Conservation (phyloP, 2,113 vertebrate species). For the Hiodon tergisus region DNA sequence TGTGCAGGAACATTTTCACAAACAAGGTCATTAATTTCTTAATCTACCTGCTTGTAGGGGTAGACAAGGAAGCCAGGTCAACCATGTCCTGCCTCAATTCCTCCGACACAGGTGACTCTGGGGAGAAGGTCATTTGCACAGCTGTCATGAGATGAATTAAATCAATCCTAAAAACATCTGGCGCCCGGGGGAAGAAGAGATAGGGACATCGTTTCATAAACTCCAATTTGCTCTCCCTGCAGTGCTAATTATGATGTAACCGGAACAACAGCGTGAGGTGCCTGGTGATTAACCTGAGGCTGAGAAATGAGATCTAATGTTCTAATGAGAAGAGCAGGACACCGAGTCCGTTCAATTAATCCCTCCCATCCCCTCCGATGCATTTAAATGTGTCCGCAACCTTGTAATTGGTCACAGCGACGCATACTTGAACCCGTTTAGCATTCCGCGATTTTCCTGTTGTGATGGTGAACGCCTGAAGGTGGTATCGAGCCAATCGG, state of each 20-base stretch:
- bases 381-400: constrained; percentile 75
- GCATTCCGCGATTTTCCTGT: constrained; percentile 55
- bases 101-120: constrained; percentile 52
- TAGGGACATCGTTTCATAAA: constrained; percentile 62
- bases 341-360: constrained; percentile 75
- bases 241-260: constrained; percentile 87
- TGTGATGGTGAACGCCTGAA: constrained; percentile 37
- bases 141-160: constrained; percentile 76
- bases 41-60: neutral
- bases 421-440: constrained; percentile 81
- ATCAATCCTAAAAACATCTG: constrained; percentile 78
- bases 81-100: constrained; percentile 43
- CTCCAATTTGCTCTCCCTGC: constrained; percentile 63
- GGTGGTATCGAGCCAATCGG: constrained; percentile 29
- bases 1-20: constrained; percentile 41
- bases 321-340: constrained; percentile 78
- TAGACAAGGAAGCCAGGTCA: neutral
- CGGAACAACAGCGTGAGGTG: constrained; percentile 77
- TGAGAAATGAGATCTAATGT: constrained; percentile 65
- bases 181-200: constrained; percentile 51
- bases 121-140: constrained; percentile 68
- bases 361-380: constrained; percentile 61
- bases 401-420: constrained; percentile 76
- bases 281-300: constrained; percentile 86
- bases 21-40: constrained; percentile 12